A percentile compares a stretch with the other conserved stretches of the same genome.
phyloP scores from a whole-genome alignment of 2,113 vertebrate genomes.

The Chaetodon trifascialis region DNA sequence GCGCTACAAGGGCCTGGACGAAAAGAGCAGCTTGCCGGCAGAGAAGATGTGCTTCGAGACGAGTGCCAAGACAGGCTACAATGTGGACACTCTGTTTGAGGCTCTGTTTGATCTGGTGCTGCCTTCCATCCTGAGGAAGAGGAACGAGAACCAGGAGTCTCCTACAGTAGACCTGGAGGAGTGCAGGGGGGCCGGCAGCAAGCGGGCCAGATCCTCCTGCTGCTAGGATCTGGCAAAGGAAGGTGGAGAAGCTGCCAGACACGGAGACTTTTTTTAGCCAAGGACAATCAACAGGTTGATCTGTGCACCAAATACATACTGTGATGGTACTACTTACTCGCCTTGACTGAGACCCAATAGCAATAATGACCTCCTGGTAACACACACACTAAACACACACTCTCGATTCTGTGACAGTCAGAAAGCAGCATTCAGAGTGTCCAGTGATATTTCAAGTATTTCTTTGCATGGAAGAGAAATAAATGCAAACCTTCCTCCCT shows the following conservation, averaged over 20 bases:
- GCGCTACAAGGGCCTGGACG: conserved; percentile 92
- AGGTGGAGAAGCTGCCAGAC: neutral
- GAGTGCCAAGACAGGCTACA: conserved; percentile 94
- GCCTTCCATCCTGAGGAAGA: conserved; percentile 89
- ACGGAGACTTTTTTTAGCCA: conserved; percentile 46
- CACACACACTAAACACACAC: neutral
- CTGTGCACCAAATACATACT: conserved; percentile 30
- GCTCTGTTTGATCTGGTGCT: conserved; percentile 93
- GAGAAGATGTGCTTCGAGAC: conserved; percentile 98
- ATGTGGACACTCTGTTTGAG: conserved; percentile 94
- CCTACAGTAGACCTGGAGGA: conserved; percentile 90
- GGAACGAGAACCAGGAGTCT: conserved; percentile 79
- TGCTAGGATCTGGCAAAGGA: conserved; percentile 53
- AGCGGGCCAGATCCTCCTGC: conserved; percentile 59
- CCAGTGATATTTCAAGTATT: conserved; percentile 10
- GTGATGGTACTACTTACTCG: conserved; percentile 48
- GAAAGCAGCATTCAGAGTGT: neutral
- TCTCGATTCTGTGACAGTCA: conserved; percentile 24
- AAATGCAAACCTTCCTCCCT: conserved; percentile 34
- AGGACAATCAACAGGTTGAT: conserved; percentile 36
- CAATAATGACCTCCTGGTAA: conserved; percentile 16
- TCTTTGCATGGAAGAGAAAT: conserved; percentile 33
- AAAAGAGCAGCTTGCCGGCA: conserved; percentile 86
- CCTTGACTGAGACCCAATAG: conserved; percentile 19
- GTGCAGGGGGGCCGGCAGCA: conserved; percentile 69